Percentiles rank a stretch among this genome's conserved stretches.
phyloP scores from a whole-genome alignment of 2,888 invertebrate genomes.

The Ceramica pisi region DNA sequence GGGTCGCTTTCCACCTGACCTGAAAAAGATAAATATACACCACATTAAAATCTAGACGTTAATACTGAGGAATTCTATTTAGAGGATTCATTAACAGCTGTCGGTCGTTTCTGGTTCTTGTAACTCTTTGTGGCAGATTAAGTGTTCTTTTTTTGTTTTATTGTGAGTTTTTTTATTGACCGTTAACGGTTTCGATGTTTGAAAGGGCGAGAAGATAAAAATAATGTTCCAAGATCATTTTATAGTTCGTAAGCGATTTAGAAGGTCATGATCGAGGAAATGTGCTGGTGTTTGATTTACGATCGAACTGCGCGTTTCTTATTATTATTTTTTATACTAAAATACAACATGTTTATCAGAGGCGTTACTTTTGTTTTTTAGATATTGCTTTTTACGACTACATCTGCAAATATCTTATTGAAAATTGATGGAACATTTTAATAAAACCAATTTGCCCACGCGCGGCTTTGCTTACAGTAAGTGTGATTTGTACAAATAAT shows the following conservation, averaged over 20 bases:
- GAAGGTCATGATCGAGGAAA: constrained; percentile 47
- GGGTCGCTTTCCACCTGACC: constrained; percentile 88
- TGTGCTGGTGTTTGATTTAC: constrained; percentile 41
- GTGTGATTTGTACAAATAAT: too few relatives aligned
- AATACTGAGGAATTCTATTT: constrained; percentile 57
- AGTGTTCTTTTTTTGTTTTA: constrained; percentile 47
- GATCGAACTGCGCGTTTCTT: constrained; percentile 3
- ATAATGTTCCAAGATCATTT: constrained; percentile 48
- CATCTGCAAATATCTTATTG: background rate
- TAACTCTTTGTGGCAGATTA: constrained; percentile 54
- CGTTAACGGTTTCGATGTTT: constrained; percentile 22
- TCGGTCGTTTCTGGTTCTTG: constrained; percentile 62
- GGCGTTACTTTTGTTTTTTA: constrained; percentile 4
- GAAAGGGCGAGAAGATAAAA: constrained; percentile 44
- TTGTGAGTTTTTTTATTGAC: constrained; percentile 24
- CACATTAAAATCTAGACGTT: constrained; percentile 43
- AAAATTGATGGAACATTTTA: background rate
- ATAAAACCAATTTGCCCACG: too few relatives aligned
- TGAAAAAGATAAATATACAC: constrained; percentile 70
- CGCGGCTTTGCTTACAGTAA: too few relatives aligned
- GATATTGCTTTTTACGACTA: background rate
- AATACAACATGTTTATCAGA: constrained; percentile 7
- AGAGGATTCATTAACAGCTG: constrained; percentile 59
- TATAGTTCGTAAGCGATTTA: constrained; percentile 20
- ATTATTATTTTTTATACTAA: constrained; percentile 14